Conservation (phyloP, 2,888 invertebrate species). For the Dynastes hyllus region DNA sequence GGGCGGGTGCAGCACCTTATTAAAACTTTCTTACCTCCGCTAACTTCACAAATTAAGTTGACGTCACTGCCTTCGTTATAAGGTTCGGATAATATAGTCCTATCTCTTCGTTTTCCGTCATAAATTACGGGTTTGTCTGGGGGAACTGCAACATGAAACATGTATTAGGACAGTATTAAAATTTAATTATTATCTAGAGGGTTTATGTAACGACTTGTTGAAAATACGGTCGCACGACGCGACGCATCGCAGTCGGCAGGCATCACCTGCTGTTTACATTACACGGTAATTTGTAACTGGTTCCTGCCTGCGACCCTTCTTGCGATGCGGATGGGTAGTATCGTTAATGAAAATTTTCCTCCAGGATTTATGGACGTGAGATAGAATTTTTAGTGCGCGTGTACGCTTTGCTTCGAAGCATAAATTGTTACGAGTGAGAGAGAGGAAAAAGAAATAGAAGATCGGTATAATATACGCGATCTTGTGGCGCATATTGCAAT, state of each 20-base stretch:
- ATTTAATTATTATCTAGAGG: conserved; percentile 42
- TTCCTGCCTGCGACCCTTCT: conserved; percentile 14
- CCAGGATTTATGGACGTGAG: not conserved
- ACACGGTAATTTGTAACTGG: conserved; percentile 13
- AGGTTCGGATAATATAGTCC: conserved; percentile 83
- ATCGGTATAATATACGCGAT: too few species aligned
- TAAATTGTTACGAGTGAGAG: too few species aligned
- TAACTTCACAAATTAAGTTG: conserved; percentile 86
- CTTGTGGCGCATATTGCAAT: too few species aligned
- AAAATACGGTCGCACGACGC: not conserved
- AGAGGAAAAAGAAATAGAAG: too few species aligned
- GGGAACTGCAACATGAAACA: conserved; percentile 79
- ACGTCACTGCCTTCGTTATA: conserved; percentile 92
- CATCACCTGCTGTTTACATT: conserved; percentile 7
- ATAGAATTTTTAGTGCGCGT: too few species aligned
- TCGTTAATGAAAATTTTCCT: conserved; percentile 7
- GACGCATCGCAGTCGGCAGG: not conserved
- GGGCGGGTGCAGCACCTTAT: conserved; percentile 47
- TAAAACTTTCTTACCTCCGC: conserved; percentile 79
- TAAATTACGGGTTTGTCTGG: conserved; percentile 88
- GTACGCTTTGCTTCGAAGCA: too few species aligned
- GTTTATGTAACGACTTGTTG: conserved; percentile 16
- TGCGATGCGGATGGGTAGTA: not conserved
- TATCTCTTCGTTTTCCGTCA: conserved; percentile 85
- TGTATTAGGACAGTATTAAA: conserved; percentile 52